Evolutionary conservation across 1,140 invertebrate species (phyloP), one percentile per base, ranked within the genome.

Genomic region (Drosophila funebris): DNA sequence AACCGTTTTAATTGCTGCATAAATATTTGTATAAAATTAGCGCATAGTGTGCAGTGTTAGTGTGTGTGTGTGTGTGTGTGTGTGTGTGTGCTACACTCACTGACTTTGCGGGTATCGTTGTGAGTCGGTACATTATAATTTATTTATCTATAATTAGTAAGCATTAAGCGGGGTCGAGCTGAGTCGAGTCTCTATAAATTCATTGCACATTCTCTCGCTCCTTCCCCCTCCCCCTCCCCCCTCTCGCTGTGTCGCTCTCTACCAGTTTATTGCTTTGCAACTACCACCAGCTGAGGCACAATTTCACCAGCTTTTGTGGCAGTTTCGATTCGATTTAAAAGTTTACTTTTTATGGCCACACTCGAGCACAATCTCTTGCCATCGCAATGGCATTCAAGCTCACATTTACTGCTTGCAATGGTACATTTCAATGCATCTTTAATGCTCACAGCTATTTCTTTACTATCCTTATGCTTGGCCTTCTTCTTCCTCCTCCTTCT

Each of bases 1-100:
- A 87, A 82, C 71, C 78, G 71, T 82, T 87, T 82, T 87, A 87
- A 87, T 87, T 87, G 82, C 82, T 87, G 83, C 83, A 88, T 88
- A 82, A 87, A 87, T 87, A 87, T 87, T 87, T 76, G 83, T 69
- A 76, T 78, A 75, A 88, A 87, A 87, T 87, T 87, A 88, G 82
- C 83, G 76, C 83, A 87, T 87, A 76, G 83, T 78, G 63, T 68
- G 62, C 64, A 44, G 58, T 52, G 13, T 33, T 16, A 3, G 29
- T 33, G 27, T 36, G 11, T 50, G 24, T 70, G 27, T 56, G 27
- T 53, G 16, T 33, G n/a, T 73, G n/a, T 20, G 29, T 53, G 6
- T 24, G 22, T 33, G 22, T 22, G n/a, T n/a, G 29, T 24, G 22
- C 41, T 14, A 0, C 14, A 29, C 20, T 57, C 13, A 31, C 20